Percentiles rank a stretch among this genome's conserved stretches.
Evolutionary conservation across 1,140 invertebrate species (phyloP).

Genomic region (Pogonus chalceus): DNA sequence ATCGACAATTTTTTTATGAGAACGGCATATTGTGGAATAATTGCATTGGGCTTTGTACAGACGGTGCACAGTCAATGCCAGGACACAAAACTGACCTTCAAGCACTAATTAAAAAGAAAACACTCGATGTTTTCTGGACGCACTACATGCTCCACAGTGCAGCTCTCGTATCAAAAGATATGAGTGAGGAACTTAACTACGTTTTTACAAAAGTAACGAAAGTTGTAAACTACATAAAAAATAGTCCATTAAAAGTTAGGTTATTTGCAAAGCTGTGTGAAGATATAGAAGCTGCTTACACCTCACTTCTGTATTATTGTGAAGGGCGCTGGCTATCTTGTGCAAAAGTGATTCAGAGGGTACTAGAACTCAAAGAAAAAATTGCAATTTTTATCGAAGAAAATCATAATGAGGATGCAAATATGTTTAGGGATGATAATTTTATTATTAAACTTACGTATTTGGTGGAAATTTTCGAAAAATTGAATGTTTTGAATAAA

Average conservation of each 20-base stretch:
- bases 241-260: neutral
- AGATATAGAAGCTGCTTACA: no score
- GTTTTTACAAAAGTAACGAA: no score
- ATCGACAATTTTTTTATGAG: slow-evolving; percentile 12
- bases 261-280: slow-evolving; percentile 10
- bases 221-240: no score
- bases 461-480: slow-evolving; percentile 17
- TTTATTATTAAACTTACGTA: slow-evolving; percentile 16
- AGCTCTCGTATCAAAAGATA: no score
- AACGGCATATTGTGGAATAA: slow-evolving; percentile 14
- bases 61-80: slow-evolving; percentile 13
- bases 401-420: slow-evolving; percentile 12
- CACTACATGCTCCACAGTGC: no score
- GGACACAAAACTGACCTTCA: slow-evolving; percentile 13
- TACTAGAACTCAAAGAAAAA: no score
- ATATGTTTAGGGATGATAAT: slow-evolving; percentile 10
- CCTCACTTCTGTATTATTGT: no score
- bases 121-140: slow-evolving; percentile 12
- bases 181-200: no score
- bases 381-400: slow-evolving; percentile 1
- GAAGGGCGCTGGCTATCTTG: no score
- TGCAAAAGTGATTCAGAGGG: no score
- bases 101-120: slow-evolving; percentile 15
- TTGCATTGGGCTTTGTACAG: slow-evolving; percentile 14
- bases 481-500: slow-evolving; percentile 16